Percentiles rank a stretch among this genome's conserved stretches.
Conservation (phyloP, 2,888 invertebrate species). For the Pristionchus arcanus region DNA sequence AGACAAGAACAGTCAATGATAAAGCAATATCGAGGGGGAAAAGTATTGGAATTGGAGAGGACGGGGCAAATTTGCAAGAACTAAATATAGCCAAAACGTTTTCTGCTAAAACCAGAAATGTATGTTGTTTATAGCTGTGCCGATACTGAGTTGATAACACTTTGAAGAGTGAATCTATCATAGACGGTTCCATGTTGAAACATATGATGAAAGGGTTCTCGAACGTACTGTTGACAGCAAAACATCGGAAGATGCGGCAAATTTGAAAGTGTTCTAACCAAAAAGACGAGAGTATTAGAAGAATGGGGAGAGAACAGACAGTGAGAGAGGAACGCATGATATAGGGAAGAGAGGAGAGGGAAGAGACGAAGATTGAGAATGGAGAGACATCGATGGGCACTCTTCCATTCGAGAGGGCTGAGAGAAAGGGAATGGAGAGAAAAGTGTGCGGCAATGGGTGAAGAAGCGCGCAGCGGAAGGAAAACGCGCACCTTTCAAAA, state of each 20-base stretch:
- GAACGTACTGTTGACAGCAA: conserved; percentile 20
- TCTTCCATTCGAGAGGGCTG: neutral
- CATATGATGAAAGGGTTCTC: neutral
- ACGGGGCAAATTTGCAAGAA: neutral
- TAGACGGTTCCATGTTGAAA: neutral
- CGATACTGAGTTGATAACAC: neutral
- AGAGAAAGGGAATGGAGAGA: neutral
- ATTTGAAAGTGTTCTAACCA: conserved; percentile 22
- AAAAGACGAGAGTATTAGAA: neutral
- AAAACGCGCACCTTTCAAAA: neutral
- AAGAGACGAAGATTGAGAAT: neutral
- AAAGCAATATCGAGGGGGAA: neutral
- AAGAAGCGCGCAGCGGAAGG: neutral
- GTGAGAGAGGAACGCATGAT: neutral
- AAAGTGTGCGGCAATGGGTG: neutral
- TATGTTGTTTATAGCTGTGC: neutral
- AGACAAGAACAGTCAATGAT: neutral
- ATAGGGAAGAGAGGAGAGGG: neutral
- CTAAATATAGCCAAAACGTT: neutral
- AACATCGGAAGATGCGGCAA: conserved; percentile 18
- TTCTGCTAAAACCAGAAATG: neutral
- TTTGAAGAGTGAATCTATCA: neutral
- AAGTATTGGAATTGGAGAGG: neutral
- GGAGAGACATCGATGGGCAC: neutral
- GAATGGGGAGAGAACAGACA: neutral